Evolutionary conservation across 2,797 vertebrate species (phyloP).

Genomic region (Hippocampus kuda): DNA sequence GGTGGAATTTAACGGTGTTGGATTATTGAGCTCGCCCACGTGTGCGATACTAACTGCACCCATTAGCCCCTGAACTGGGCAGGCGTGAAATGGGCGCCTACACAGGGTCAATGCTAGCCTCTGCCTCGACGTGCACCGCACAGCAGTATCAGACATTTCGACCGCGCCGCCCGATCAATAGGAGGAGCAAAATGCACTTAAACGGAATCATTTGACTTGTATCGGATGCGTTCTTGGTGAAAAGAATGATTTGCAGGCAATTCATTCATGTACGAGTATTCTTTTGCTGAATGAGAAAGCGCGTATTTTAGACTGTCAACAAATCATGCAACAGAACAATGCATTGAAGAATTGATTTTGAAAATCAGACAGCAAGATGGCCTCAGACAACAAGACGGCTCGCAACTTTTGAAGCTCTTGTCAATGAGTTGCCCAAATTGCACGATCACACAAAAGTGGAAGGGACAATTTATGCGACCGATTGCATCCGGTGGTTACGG

Average conservation of each 20-base stretch:
- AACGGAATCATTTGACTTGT: conserved; percentile 61
- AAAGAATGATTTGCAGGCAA: neutral
- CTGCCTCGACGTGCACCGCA: conserved; percentile 39
- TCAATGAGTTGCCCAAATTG: too few species aligned
- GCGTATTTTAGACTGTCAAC: too few species aligned
- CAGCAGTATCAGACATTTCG: conserved; percentile 50
- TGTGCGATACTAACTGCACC: conserved; percentile 55
- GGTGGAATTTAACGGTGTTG: conserved; percentile 55
- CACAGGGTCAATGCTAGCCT: conserved; percentile 37
- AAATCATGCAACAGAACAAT: too few species aligned
- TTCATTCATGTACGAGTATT: too few species aligned
- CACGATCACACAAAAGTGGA: too few species aligned
- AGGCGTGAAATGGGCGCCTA: conserved; percentile 53
- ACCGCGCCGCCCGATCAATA: conserved; percentile 51
- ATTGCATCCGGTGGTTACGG: too few species aligned
- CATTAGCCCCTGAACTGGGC: conserved; percentile 54
- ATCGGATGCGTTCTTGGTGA: conserved; percentile 34
- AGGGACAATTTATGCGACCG: too few species aligned
- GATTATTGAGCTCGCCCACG: conserved; percentile 45
- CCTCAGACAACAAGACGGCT: too few species aligned
- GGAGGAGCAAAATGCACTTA: conserved; percentile 50
- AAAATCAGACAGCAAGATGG: too few species aligned
- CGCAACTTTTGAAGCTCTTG: too few species aligned
- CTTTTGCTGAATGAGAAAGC: too few species aligned
- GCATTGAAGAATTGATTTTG: too few species aligned